phyloP scores from a whole-genome alignment of 2,888 invertebrate genomes.

The Parascotia fuliginaria region DNA sequence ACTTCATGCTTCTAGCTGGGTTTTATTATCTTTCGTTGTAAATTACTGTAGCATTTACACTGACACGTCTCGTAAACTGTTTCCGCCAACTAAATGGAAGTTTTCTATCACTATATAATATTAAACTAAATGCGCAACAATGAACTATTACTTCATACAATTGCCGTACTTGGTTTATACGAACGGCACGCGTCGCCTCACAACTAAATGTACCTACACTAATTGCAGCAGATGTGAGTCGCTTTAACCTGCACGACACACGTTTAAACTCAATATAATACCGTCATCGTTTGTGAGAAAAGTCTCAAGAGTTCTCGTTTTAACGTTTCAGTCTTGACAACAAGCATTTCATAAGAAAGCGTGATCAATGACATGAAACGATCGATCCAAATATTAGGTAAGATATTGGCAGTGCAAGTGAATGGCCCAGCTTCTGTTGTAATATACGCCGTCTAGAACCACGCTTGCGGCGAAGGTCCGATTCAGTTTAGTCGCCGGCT shows the following conservation, averaged over 20 bases:
- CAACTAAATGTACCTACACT: conserved; percentile 72
- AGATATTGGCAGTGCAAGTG: conserved; percentile 66
- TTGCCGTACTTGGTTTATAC: conserved; percentile 58
- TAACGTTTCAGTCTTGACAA: conserved; percentile 51
- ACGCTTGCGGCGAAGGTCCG: conserved; percentile 48
- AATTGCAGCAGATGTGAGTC: conserved; percentile 69
- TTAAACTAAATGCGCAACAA: conserved; percentile 10
- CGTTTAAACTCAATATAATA: conserved; percentile 57
- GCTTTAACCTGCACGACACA: conserved; percentile 57
- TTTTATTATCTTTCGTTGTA: conserved; percentile 33
- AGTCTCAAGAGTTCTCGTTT: conserved; percentile 50
- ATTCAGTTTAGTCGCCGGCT: conserved; percentile 39
- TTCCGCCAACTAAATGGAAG: conserved; percentile 6
- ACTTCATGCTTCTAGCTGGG: conserved; percentile 26
- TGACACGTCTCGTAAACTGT: conserved; percentile 14
- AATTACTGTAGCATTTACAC: conserved; percentile 26
- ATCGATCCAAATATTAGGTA: conserved; percentile 64
- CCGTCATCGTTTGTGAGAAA: conserved; percentile 61
- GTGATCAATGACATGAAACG: conserved; percentile 64
- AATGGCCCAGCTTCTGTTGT: conserved; percentile 64
- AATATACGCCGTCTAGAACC: conserved; percentile 63
- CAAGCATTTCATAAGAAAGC: conserved; percentile 60
- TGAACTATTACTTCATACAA: conserved; percentile 39
- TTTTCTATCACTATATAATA: conserved; percentile 1
- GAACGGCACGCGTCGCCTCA: conserved; percentile 64